Base-by-base conservation (phyloP, 1,140 invertebrate species). In the Drosophila malerkotliana region DNA sequence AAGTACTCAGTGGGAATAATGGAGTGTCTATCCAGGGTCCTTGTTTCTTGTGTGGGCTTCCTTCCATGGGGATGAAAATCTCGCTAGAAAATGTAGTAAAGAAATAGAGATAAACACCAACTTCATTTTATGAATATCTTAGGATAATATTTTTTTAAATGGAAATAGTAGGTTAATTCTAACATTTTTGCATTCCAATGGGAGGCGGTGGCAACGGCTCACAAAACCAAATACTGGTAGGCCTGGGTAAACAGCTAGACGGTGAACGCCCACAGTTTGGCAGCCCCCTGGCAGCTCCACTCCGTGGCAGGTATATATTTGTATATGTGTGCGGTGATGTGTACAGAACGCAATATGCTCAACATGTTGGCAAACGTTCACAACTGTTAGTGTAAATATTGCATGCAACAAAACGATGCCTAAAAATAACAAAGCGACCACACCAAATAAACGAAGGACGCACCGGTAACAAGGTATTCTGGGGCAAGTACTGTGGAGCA, bases 281-380 rank as follows among this genome's bases (percentile, higher is more conserved):
- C 51, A 12, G 21, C 9, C 7, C 28, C 44, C 41, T 14, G 21
- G 21, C 21, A 21, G 21, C 41, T 10, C 14, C 41, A 28, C 26
- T 37, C 34, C 28, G 51, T 21, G 52, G 39, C 68, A 53, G 58
- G 37, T 62, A 41, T 55, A 48, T 62, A 48, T 62, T 54, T 63
- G 62, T 62, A 37, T 53, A 56, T 62, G 56, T 41, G 64, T 76
- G 39, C 41, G 56, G 56, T 51, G 54, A n/a, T 77, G 74, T 78
- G 56, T 71, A 45, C 58, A 58, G 61, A 77, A 61, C 54, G 78
- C 78, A 81, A 81, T 77, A 73, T 80, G 77, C 77, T 80, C 78
- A 80, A 80, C 77, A 80, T 76, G 78, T 80, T 80, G 78, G 78
- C 61, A 81, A 81, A 81, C 78, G 67, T 81, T 76, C 57, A 60